These are phyloP conservation scores for Ammospiza caudacuta DNA, from an alignment of 2,113 vertebrate species.

Conservation along the genomic window DNA sequence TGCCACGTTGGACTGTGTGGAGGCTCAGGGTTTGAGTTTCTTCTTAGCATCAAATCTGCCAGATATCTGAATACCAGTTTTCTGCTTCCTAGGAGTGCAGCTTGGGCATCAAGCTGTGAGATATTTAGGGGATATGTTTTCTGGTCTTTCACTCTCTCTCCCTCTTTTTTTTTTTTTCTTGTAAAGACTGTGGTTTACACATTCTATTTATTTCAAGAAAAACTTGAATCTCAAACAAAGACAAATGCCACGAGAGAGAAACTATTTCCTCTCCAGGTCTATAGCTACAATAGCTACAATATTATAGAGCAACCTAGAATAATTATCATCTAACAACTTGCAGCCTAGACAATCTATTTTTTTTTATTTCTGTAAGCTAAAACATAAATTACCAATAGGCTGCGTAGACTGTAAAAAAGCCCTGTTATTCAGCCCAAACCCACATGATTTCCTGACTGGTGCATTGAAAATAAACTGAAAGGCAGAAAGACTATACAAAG, in stretches of 20 bases:
- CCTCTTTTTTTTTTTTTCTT: neutral
- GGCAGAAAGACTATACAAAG: neutral
- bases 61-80: neutral
- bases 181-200: neutral
- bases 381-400: neutral
- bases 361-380: slow-evolving; percentile 32
- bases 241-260: neutral
- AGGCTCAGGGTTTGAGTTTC: neutral
- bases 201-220: neutral
- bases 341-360: neutral
- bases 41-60: neutral
- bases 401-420: neutral
- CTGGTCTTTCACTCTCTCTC: neutral
- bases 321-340: slow-evolving; percentile 8
- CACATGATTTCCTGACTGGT: neutral
- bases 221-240: neutral
- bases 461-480: neutral
- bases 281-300: neutral
- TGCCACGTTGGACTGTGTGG: neutral
- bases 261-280: neutral
- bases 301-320: neutral
- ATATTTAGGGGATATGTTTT: neutral
- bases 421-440: neutral
- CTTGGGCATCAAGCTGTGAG: neutral
- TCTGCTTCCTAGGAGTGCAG: neutral